Conservation (phyloP, 53 echinoderm and acorn worm genomes). For the Stichopus horrens region DNA sequence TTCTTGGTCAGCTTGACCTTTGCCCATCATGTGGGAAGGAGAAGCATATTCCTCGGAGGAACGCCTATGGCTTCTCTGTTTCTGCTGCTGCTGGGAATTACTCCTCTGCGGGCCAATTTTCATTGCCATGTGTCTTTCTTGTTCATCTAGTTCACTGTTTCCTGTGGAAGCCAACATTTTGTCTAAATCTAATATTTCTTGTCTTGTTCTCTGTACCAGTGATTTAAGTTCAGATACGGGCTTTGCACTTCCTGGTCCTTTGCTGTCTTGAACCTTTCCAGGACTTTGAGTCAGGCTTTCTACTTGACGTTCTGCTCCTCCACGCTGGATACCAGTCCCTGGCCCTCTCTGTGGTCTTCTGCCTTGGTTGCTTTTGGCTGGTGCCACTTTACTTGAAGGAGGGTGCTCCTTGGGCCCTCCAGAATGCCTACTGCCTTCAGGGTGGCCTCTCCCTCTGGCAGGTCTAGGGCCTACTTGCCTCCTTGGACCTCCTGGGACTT, state of each 20-base stretch:
- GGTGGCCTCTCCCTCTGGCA: conserved; percentile 18
- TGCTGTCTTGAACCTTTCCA: conserved; percentile 18
- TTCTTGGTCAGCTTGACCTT: conserved; percentile 31
- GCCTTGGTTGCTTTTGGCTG: conserved; percentile 40
- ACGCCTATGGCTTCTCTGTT: not conserved
- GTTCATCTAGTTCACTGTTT: not conserved
- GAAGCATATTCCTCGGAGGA: conserved; percentile 31
- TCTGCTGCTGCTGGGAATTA: conserved; percentile 27
- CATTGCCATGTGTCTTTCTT: not conserved
- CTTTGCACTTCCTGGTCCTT: conserved; percentile 74
- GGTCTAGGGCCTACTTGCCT: conserved; percentile 42
- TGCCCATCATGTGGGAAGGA: conserved; percentile 41
- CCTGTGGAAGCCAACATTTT: conserved; percentile 77
- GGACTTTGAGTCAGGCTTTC: not conserved
- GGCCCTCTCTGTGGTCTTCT: conserved; percentile 50
- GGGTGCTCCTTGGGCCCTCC: conserved; percentile 43
- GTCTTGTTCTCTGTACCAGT: conserved; percentile 65
- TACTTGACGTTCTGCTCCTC: conserved; percentile 3
- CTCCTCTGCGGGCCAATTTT: conserved; percentile 26
- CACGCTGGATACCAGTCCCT: conserved; percentile 8
- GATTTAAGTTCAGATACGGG: conserved; percentile 83
- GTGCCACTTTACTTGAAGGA: conserved; percentile 42
- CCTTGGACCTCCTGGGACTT: conserved; percentile 57
- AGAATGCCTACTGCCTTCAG: conserved; percentile 42
- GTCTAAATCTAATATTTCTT: conserved; percentile 83